phyloP scores from a whole-genome alignment of 2,888 invertebrate species.

The Chouioia cunea region DNA sequence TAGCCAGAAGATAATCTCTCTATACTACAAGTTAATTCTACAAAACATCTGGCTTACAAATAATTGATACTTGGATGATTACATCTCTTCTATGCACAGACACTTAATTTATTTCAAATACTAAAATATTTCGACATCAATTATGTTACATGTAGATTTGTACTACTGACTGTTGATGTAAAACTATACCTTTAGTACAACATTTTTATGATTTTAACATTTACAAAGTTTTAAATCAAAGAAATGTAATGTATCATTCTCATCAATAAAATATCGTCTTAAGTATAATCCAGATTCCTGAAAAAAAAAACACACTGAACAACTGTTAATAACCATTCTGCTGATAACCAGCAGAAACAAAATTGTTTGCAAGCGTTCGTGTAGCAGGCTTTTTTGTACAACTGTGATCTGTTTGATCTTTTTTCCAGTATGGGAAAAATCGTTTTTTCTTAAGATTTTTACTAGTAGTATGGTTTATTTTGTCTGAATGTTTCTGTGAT shows the following conservation, averaged over 20 bases:
- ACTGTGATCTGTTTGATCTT: constrained; percentile 40
- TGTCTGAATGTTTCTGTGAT: constrained; percentile 65
- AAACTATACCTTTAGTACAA: no score
- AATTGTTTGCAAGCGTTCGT: constrained; percentile 55
- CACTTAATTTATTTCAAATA: no score
- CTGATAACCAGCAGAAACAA: constrained; percentile 59
- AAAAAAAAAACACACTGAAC: no score
- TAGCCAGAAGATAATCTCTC: constrained; percentile 16
- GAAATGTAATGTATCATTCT: no score
- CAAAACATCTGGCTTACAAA: constrained; percentile 9
- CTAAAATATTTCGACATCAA: no score
- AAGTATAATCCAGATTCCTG: no score
- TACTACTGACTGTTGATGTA: no score
- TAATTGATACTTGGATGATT: neutral
- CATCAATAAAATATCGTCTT: no score
- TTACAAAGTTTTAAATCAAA: no score
- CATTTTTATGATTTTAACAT: no score
- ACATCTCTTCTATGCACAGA: no score
- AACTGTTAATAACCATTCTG: neutral
- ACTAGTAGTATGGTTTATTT: constrained; percentile 54
- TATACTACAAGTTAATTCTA: constrained; percentile 22
- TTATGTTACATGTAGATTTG: no score
- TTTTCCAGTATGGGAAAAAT: constrained; percentile 59
- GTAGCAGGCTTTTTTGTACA: constrained; percentile 44
- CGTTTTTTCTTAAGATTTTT: constrained; percentile 55